phyloP scores from a whole-genome alignment of 2,113 vertebrate genomes.

The Balaeniceps rex region DNA sequence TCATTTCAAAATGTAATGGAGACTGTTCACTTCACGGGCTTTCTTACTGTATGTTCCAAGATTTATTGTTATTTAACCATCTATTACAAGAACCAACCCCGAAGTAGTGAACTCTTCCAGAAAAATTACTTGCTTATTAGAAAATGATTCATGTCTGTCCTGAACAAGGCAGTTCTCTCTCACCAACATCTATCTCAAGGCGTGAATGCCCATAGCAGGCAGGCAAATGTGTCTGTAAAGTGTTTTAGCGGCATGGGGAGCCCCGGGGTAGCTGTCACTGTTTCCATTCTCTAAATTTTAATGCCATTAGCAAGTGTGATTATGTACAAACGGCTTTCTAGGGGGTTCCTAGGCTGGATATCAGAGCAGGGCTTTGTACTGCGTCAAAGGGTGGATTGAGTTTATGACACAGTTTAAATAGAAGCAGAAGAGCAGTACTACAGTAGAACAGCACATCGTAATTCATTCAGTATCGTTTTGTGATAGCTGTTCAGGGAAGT shows the following conservation, averaged over 20 bases:
- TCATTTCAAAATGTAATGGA: conserved; percentile 21
- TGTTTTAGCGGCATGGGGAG: not conserved
- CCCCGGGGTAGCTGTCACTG: not conserved
- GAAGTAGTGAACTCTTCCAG: not conserved
- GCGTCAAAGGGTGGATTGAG: conserved; percentile 47
- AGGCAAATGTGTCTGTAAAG: not conserved
- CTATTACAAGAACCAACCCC: not conserved
- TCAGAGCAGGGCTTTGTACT: conserved; percentile 25
- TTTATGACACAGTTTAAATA: conserved; percentile 47
- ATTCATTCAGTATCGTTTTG: not conserved
- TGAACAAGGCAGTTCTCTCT: not conserved
- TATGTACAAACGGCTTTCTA: conserved; percentile 34
- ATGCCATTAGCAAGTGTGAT: conserved; percentile 28
- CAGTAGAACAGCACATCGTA: not conserved
- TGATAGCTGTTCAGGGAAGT: not conserved
- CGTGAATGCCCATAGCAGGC: not conserved
- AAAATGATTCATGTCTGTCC: not conserved
- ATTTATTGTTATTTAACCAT: not conserved
- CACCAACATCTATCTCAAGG: not conserved
- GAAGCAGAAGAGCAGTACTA: not conserved
- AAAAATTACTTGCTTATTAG: conserved; percentile 17
- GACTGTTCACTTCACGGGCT: not conserved
- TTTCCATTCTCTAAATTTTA: conserved; percentile 40
- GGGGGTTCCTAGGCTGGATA: conserved; percentile 24
- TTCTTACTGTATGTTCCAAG: not conserved